phyloP scores from a whole-genome alignment of 2,797 vertebrate species.

The Manis crassicaudata region DNA sequence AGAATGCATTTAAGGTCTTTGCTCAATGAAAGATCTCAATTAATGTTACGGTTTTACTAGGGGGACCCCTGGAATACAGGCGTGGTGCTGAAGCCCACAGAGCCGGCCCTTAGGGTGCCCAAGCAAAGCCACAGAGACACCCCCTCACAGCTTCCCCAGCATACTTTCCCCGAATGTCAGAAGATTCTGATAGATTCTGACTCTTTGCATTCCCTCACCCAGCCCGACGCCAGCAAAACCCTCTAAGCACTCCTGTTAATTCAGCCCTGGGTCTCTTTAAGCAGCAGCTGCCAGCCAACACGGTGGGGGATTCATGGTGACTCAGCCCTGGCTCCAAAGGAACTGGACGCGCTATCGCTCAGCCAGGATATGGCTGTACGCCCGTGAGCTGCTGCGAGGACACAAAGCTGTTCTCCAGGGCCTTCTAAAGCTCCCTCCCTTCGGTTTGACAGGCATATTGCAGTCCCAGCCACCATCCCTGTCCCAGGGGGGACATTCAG shows the following conservation, averaged over 20 bases:
- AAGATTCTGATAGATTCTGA: neutral
- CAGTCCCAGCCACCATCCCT: neutral
- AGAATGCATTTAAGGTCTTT: neutral
- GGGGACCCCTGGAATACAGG: neutral
- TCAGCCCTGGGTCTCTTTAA: conserved; percentile 67
- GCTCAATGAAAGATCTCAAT: neutral
- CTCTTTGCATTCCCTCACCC: neutral
- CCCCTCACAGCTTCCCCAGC: neutral
- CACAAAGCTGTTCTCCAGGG: conserved; percentile 48
- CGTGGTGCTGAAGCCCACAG: neutral
- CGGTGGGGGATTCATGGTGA: conserved; percentile 70
- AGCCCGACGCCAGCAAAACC: neutral
- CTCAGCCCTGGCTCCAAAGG: conserved; percentile 67
- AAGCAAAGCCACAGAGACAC: neutral
- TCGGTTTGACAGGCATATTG: neutral
- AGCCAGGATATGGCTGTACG: conserved; percentile 62
- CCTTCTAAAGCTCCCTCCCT: conserved; percentile 27
- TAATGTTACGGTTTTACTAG: fast-evolving
- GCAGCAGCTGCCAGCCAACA: conserved; percentile 65
- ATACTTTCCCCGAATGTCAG: neutral
- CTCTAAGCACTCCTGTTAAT: neutral
- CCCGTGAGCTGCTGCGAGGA: neutral
- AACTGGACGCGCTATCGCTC: conserved; percentile 51
- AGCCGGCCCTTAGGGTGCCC: neutral
- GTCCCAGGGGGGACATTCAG: neutral